Conservation (phyloP, 2,113 vertebrate species). For the Cynopterus brachyotis region DNA sequence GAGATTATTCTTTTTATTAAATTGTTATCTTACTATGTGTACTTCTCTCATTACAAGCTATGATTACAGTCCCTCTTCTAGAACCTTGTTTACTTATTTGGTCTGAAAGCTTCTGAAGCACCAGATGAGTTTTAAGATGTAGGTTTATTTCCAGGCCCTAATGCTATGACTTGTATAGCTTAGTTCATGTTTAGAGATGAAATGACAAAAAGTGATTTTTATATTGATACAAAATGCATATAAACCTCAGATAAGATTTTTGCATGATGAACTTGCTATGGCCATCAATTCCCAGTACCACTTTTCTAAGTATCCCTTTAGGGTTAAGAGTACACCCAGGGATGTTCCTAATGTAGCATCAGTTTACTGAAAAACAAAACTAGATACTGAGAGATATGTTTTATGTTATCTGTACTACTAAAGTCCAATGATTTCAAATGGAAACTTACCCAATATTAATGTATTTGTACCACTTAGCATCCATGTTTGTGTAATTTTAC, state of each 20-base stretch:
- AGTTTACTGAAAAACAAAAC: not conserved
- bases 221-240: not conserved
- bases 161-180: not conserved
- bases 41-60: not conserved
- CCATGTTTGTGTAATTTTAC: not conserved
- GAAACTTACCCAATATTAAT: not conserved
- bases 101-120: not conserved
- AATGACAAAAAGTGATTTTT: not conserved
- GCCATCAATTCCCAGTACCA: not conserved
- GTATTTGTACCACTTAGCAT: not conserved
- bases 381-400: not conserved
- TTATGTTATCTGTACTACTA: not conserved
- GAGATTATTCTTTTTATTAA: not conserved
- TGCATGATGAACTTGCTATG: not conserved
- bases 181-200: not conserved
- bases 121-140: not conserved
- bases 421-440: not conserved
- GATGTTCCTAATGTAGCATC: not conserved
- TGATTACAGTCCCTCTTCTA: not conserved
- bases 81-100: not conserved
- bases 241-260: not conserved
- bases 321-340: not conserved
- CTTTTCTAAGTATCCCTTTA: not conserved
- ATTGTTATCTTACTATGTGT: not conserved
- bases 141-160: not conserved